Conservation (phyloP, 2,888 invertebrate species). For the Xestia rhomboidea region DNA sequence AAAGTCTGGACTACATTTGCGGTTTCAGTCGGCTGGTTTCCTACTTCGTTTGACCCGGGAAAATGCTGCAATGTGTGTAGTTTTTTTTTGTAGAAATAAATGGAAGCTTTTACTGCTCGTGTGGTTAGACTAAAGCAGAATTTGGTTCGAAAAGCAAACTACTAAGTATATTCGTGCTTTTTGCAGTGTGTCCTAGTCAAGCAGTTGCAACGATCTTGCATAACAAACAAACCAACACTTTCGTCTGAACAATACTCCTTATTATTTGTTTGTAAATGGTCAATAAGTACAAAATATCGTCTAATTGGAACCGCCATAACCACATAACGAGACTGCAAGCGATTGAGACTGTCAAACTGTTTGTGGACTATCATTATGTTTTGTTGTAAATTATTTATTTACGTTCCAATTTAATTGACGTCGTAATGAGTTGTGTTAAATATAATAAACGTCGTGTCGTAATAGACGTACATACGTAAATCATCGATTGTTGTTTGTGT, state of each 20-base stretch:
- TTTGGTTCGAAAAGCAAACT: neutral
- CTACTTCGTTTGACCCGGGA: conserved; percentile 16
- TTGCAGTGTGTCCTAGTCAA: neutral
- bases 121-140: neutral
- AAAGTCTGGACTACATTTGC: conserved; percentile 31
- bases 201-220: conserved; percentile 11
- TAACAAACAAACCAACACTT: conserved; percentile 39
- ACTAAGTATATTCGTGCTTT: neutral
- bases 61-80: neutral
- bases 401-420: conserved; percentile 32
- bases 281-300: conserved; percentile 37
- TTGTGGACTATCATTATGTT: conserved; percentile 21
- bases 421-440: conserved; percentile 22
- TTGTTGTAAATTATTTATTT: conserved; percentile 47
- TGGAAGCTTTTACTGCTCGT: conserved; percentile 6
- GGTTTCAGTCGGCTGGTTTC: conserved; percentile 28
- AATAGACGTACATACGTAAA: conserved; percentile 20
- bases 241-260: conserved; percentile 36
- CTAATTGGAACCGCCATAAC: conserved; percentile 45
- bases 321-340: conserved; percentile 1
- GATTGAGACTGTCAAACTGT: conserved; percentile 20
- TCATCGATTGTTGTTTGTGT: conserved; percentile 33
- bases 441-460: no score
- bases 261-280: conserved; percentile 33
- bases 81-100: conserved; percentile 27